phyloP scores from a whole-genome alignment of 2,888 invertebrate genomes.

The Nemotelus pantherinus region DNA sequence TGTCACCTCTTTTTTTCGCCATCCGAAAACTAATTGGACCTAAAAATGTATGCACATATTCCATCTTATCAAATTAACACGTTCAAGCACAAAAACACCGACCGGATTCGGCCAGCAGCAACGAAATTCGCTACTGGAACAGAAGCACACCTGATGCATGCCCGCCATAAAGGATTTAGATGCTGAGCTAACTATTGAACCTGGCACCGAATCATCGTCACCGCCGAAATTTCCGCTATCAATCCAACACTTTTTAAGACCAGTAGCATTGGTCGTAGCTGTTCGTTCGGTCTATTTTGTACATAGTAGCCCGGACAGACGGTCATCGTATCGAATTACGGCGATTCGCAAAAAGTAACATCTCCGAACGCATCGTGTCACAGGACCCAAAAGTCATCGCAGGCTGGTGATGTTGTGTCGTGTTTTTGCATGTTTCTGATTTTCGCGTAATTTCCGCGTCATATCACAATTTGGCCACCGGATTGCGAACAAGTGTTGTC shows the following conservation, averaged over 20 bases:
- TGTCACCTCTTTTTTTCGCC: neutral
- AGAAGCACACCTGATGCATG: constrained; percentile 32
- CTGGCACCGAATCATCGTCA: neutral
- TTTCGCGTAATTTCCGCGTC: constrained; percentile 18
- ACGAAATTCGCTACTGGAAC: neutral
- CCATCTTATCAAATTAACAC: constrained; percentile 33
- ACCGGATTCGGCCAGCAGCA: constrained; percentile 17
- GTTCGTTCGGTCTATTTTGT: neutral
- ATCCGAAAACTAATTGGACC: neutral
- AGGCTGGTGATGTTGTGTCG: neutral
- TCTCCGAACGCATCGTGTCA: neutral
- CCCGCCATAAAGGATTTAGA: constrained; percentile 2
- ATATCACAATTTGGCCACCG: constrained; percentile 22
- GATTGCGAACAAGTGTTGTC: neutral
- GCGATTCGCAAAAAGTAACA: constrained; percentile 14
- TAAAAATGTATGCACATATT: neutral
- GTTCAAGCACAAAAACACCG: constrained; percentile 1
- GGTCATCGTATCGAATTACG: constrained; percentile 28
- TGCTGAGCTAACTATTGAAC: neutral
- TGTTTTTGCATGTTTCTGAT: neutral
- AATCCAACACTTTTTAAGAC: constrained; percentile 13
- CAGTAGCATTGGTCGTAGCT: constrained; percentile 1
- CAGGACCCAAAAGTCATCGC: neutral
- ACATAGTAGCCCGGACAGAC: constrained; percentile 26
- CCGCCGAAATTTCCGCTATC: constrained; percentile 36